Evolutionary conservation across 2,888 invertebrate genomes (phyloP).

Genomic region (Apoderus coryli): DNA sequence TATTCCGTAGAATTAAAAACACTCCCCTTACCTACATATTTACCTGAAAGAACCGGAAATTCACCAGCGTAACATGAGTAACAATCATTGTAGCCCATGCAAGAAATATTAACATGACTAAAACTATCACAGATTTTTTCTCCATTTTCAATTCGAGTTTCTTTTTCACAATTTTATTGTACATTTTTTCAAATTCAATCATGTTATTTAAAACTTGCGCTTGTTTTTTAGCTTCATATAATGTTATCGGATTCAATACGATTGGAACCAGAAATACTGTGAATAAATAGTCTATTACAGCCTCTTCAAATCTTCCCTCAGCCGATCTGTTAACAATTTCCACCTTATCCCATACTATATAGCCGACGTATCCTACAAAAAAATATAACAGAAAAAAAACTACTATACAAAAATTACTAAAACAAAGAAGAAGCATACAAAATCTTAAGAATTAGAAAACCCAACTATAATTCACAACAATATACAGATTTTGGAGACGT

Average conservation of each 20-base stretch:
- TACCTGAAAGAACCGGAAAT: conserved; percentile 48
- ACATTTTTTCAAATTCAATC: conserved; percentile 52
- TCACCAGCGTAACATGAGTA: conserved; percentile 56
- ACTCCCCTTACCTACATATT: conserved; percentile 5
- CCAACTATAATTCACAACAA: too few species aligned
- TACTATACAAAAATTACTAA: too few species aligned
- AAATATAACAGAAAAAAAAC: too few species aligned
- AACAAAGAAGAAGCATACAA: too few species aligned
- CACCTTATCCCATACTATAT: conserved; percentile 46
- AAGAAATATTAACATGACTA: conserved; percentile 43
- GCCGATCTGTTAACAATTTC: conserved; percentile 42
- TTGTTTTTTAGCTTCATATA: conserved; percentile 53
- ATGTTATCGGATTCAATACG: conserved; percentile 45
- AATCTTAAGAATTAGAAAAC: too few species aligned
- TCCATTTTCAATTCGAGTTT: conserved; percentile 41
- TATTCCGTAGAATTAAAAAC: too few species aligned
- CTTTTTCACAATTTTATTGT: conserved; percentile 44
- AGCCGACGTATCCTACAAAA: conserved; percentile 38
- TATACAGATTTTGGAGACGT: too few species aligned
- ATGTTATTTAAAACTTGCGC: conserved; percentile 46
- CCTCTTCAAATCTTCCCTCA: conserved; percentile 58
- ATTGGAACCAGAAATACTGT: conserved; percentile 57
- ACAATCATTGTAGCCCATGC: conserved; percentile 49
- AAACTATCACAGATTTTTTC: conserved; percentile 42
- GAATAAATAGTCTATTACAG: conserved; percentile 60